Evolutionary conservation across 2,888 invertebrate genomes (phyloP), one percentile per base, ranked within the genome.

Genomic region (Amphimallon solstitiale): DNA sequence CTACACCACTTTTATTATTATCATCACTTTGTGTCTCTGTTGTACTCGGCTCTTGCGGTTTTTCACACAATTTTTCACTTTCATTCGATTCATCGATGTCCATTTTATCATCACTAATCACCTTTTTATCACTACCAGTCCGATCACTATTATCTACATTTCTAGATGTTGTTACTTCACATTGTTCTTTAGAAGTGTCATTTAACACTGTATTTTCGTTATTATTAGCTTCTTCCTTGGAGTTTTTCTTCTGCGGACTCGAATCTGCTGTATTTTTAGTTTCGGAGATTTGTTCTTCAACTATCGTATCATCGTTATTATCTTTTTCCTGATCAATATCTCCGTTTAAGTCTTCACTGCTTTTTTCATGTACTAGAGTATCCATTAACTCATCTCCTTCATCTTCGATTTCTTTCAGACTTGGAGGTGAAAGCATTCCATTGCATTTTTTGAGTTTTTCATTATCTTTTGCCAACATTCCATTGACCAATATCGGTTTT

Each of bases 321-420:
- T 49, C 21, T 49, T 21, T 19, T 38, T 7, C 17, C 15, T 56
- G 37, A 4, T 7, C 10, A 1, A 14, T 38, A 38, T 19, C 37
- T 7, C 17, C 29, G 1, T 64, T 29, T 40, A 35, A 49, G 46
- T 56, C 19, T 9, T 63, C 60, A 51, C 37, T 9, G 37, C n/a
- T n/a, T n/a, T 59, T 45, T 69, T 35, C 45, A 67, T 69, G 7
- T 19, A 66, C 46, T 40, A 65, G 34, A 49, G 65, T 64, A 66
- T 19, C 51, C 37, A 12, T 9, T 43, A 84, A 54, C 14, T 35
- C 2, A 6, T 40, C n/a, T 38, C 38, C 19, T 54, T 54, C 7
- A n/a, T n/a, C n/a, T 34, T 29, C 51, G 15, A 10, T 40, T 59
- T 10, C 10, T 43, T 14, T 40, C 40, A 2, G 5, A 3, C 5